phyloP scores from a whole-genome alignment of 2,888 invertebrate species.

The Pterostichus madidus region DNA sequence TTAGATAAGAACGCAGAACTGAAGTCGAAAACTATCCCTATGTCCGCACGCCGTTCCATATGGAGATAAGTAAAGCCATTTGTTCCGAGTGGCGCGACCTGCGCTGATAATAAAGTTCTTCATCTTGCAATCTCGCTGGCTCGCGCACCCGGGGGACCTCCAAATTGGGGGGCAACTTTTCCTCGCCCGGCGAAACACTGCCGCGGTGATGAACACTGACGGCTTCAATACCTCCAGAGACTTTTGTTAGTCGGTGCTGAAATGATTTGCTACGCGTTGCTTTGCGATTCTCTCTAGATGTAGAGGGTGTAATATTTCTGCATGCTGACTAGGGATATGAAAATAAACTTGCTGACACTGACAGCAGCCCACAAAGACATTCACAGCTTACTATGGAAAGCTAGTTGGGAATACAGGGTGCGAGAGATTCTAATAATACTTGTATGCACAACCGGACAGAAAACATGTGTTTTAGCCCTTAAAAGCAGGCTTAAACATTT shows the following conservation, averaged over 20 bases:
- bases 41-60: slow-evolving; percentile 59
- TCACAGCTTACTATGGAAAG: not conserved
- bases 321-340: not conserved
- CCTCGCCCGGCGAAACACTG: slow-evolving; percentile 32
- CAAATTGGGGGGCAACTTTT: slow-evolving; percentile 59
- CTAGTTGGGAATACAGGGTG: too few species aligned
- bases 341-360: not conserved
- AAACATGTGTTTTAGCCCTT: too few species aligned
- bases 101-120: slow-evolving; percentile 64
- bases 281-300: not conserved
- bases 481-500: too few species aligned
- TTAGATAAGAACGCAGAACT: slow-evolving; percentile 34
- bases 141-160: slow-evolving; percentile 1
- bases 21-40: slow-evolving; percentile 51
- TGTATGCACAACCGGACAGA: too few species aligned
- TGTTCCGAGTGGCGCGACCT: slow-evolving; percentile 54
- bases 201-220: slow-evolving; percentile 55
- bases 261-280: slow-evolving; percentile 12
- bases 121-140: slow-evolving; percentile 60
- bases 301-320: not conserved
- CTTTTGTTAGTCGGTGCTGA: slow-evolving; percentile 7
- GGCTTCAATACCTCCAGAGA: slow-evolving; percentile 22
- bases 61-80: slow-evolving; percentile 64
- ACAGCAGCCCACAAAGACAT: not conserved
- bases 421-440: too few species aligned